These are phyloP conservation scores for Tragelaphus buxtoni DNA, from an alignment of 2,113 vertebrate species.

Conservation along the genomic window DNA sequence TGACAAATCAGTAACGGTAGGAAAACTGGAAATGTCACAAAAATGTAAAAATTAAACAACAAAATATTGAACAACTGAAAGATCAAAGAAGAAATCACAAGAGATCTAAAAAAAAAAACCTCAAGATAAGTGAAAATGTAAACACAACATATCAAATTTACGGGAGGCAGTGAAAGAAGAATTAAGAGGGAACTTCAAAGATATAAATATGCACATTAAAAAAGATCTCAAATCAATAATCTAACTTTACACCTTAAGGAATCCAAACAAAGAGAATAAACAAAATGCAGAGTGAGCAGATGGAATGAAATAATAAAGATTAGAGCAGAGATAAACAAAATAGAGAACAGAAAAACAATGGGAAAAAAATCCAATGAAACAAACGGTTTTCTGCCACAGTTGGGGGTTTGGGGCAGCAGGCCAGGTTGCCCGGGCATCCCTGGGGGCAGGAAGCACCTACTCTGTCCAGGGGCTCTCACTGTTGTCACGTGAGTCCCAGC, in stretches of 20 bases:
- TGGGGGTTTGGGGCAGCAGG: background rate
- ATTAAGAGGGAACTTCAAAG: background rate
- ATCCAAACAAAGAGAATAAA: background rate
- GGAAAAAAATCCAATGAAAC: background rate
- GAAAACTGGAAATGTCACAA: background rate
- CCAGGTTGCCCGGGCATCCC: background rate
- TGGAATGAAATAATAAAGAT: background rate
- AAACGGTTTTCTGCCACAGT: background rate
- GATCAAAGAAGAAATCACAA: background rate
- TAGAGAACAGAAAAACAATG: background rate
- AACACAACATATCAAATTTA: background rate
- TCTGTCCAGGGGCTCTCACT: background rate
- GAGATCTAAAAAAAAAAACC: background rate
- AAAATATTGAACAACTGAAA: background rate
- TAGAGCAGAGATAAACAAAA: background rate
- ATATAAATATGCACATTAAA: background rate
- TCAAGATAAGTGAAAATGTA: background rate
- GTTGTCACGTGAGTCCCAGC: background rate
- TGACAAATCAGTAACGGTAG: background rate
- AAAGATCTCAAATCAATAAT: background rate
- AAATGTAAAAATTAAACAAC: background rate
- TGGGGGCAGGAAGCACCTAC: too few relatives aligned
- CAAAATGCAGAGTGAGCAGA: background rate
- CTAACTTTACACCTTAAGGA: background rate
- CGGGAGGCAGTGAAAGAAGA: background rate